Base-by-base conservation (phyloP, 2,888 invertebrate species). In the Lagria hirta region DNA sequence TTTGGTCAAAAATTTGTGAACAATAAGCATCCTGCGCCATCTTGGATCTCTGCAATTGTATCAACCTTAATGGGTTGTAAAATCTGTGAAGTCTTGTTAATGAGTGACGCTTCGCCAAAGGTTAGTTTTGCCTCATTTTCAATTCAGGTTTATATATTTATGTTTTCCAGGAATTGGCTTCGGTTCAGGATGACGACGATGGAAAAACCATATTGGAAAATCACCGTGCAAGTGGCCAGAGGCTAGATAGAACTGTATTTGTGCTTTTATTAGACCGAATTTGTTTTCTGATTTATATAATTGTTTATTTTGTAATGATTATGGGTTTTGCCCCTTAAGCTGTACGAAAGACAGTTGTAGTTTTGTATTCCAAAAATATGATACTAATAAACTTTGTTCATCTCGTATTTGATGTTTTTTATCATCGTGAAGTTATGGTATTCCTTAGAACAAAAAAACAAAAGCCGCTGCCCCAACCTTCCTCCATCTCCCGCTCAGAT, bases 221-320 rank as follows among this genome's bases (percentile, higher is more conserved):
- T n/a, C n/a, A n/a, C n/a, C n/a, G n/a, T n/a, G n/a, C n/a, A n/a
- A n/a, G n/a, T n/a, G n/a, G n/a, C n/a, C n/a, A n/a, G n/a, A n/a
- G n/a, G n/a, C n/a, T n/a, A n/a, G n/a, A n/a, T n/a, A n/a, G n/a
- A n/a, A n/a, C n/a, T n/a, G n/a, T n/a, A n/a, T n/a, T n/a, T n/a
- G n/a, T n/a, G n/a, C n/a, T n/a, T n/a, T n/a, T 71, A 22, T 37
- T 71, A 12, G 69, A 72, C 52, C 54, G 66, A 35, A 23, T 69
- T 20, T 61, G 61, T 32, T 60, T 69, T 38, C 42, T 64, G 24
- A 34, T 48, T 27, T 66, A 63, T 40, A 44, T 55, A 26, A 48
- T 68, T 27, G 50, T 59, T 7, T 69, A 67, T 50, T 44, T 65
- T 24, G 42, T 51, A 8, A 64, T 70, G 64, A 53, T 64, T 15